Conservation (phyloP, 2,797 vertebrate genomes). For the Megalops cyprinoides region DNA sequence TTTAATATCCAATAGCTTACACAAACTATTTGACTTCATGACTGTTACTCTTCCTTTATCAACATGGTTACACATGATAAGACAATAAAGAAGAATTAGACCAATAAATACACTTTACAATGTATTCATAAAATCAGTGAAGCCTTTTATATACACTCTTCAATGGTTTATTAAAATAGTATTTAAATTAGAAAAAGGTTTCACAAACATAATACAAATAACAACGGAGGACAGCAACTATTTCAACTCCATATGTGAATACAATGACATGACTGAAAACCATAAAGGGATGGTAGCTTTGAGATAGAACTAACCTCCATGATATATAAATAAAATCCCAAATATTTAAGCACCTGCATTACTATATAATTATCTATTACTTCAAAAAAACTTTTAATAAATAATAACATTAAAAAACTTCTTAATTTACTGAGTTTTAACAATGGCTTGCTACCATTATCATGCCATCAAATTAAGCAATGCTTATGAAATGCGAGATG, state of each 20-base stretch:
- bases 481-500: constrained; percentile 68
- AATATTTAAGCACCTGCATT: constrained; percentile 62
- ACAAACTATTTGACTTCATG: constrained; percentile 20
- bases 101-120: constrained; percentile 71
- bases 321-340: constrained; percentile 75
- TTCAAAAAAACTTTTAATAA: constrained; percentile 56
- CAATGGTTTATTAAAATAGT: constrained; percentile 38
- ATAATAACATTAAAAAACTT: constrained; percentile 67
- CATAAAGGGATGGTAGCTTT: constrained; percentile 44
- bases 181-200: constrained; percentile 25
- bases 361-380: constrained; percentile 68
- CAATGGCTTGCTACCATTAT: constrained; percentile 70
- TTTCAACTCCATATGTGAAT: constrained; percentile 20
- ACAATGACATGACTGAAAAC: constrained; percentile 30
- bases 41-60: constrained; percentile 18
- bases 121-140: constrained; percentile 62
- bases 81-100: constrained; percentile 55
- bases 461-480: constrained; percentile 62
- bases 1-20: constrained; percentile 17
- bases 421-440: constrained; percentile 76
- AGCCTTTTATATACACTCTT: constrained; percentile 68
- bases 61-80: background rate
- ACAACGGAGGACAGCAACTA: constrained; percentile 13
- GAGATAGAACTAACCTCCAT: constrained; percentile 63
- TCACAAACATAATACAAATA: constrained; percentile 23